Conservation (phyloP, 2,113 vertebrate genomes). For the Microtus pennsylvanicus region DNA sequence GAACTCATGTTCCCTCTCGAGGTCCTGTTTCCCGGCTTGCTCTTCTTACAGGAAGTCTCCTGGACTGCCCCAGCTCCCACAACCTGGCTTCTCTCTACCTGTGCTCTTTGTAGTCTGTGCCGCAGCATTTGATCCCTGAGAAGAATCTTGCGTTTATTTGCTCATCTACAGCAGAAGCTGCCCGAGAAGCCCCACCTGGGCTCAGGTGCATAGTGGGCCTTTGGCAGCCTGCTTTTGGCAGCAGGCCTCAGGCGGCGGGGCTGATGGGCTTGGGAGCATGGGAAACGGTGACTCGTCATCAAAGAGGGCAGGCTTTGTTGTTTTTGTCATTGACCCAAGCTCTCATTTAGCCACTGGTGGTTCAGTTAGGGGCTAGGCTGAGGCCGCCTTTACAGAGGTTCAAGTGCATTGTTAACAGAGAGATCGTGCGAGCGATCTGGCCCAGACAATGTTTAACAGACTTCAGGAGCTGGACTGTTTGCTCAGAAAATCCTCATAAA, state of each 20-base stretch:
- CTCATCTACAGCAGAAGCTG: background rate
- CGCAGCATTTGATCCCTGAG: background rate
- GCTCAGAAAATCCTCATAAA: conserved; percentile 18
- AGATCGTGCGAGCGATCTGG: background rate
- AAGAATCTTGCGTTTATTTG: background rate
- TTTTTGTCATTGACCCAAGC: conserved; percentile 53
- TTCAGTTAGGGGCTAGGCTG: background rate
- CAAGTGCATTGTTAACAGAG: background rate
- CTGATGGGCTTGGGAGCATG: background rate
- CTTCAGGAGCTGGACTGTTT: background rate
- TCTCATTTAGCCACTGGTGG: conserved; percentile 5
- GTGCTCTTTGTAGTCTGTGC: background rate
- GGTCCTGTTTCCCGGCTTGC: background rate
- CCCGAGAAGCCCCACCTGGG: background rate
- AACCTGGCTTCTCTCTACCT: background rate
- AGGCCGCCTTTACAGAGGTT: background rate
- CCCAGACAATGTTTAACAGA: background rate
- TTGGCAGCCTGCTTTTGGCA: background rate
- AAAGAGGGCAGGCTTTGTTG: conserved; percentile 29
- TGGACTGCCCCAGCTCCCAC: background rate
- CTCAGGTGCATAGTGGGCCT: background rate
- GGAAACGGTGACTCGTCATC: background rate
- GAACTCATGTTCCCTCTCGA: background rate
- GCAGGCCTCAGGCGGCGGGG: background rate
- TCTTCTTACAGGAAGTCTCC: conserved; percentile 8